These are phyloP conservation scores for Tribolium madens DNA, from an alignment of 1,140 invertebrate species.

Conservation along the genomic window DNA sequence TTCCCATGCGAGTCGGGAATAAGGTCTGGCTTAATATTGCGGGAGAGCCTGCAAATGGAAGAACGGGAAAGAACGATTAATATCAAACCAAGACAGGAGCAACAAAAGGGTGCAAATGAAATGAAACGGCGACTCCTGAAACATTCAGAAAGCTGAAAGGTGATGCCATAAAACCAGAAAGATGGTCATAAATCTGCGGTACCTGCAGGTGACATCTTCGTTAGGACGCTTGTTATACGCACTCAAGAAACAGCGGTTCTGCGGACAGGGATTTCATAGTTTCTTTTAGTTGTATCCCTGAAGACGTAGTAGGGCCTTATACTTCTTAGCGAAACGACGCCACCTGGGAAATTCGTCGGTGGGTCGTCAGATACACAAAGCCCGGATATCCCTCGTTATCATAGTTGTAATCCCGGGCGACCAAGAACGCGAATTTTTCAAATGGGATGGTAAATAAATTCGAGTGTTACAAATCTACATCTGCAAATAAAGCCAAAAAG, in stretches of 20 bases:
- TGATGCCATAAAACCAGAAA: constrained; percentile 18
- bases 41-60: constrained; percentile 52
- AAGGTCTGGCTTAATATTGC: constrained; percentile 50
- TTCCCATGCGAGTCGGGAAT: constrained; percentile 49
- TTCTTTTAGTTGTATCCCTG: constrained; percentile 46
- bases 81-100: constrained; percentile 49
- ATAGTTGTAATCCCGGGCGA: constrained; percentile 44
- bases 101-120: constrained; percentile 51
- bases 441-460: constrained; percentile 46
- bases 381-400: constrained; percentile 48
- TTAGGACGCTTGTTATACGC: constrained; percentile 15
- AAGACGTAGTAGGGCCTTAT: constrained; percentile 29
- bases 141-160: constrained; percentile 34
- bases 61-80: constrained; percentile 53
- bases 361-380: constrained; percentile 43
- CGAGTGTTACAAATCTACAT: constrained; percentile 48
- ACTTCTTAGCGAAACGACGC: constrained; percentile 34
- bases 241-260: constrained; percentile 5
- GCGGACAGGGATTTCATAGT: constrained; percentile 45
- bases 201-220: constrained; percentile 36
- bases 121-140: constrained; percentile 44
- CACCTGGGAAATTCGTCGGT: constrained; percentile 46
- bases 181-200: constrained; percentile 25
- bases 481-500: constrained; percentile 43
- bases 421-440: constrained; percentile 44